Evolutionary conservation across 1,140 invertebrate genomes (phyloP), one percentile per base, ranked within the genome.

Genomic region (Laodelphax striatellus): DNA sequence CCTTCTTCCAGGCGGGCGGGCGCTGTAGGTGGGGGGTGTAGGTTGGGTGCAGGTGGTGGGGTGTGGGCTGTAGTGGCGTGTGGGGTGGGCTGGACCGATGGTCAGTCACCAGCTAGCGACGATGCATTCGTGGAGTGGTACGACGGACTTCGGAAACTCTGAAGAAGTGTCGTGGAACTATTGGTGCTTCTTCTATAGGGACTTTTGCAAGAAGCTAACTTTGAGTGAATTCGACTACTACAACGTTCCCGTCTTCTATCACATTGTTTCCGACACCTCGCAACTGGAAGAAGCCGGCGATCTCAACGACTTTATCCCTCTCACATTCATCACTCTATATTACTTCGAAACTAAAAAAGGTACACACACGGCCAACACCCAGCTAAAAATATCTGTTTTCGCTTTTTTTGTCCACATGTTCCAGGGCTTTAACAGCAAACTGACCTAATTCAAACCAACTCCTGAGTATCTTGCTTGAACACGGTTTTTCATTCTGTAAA

Each of bases 311-410:
- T 84, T 82, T 57, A 73, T 71, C 13, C 82, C 82, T 0, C 64
- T 82, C 44, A 81, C 76, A 57, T 79, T 83, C 62, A 70, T 83
- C 42, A 79, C 80, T 28, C 72, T 78, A 46, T 86, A 76, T 70
- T 79, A 79, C 68, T 72, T 86, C 64, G 76, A 82, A 62, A 79
- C 81, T 28, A 77, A 78, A 70, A 81, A 34, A 43, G 19, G 34
- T 57, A 19, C 16, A 24, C 34, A 8, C 34, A 9, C 10, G 34
- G 34, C 34, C 34, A 38, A 38, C 34, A 38, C 10, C 10, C 34
- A 11, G 34, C 34, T 38, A 38, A 38, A 38, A 38, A 38, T 38
- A 38, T 38, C 34, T 38, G 34, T 38, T 38, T 38, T 38, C 3
- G 24, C 34, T 38, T 38, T 38, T 38, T 38, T 38, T 38, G 34